Evolutionary conservation across 2,888 invertebrate species (phyloP), one percentile per base, ranked within the genome.

Genomic region (Mechanitis messenoides): DNA sequence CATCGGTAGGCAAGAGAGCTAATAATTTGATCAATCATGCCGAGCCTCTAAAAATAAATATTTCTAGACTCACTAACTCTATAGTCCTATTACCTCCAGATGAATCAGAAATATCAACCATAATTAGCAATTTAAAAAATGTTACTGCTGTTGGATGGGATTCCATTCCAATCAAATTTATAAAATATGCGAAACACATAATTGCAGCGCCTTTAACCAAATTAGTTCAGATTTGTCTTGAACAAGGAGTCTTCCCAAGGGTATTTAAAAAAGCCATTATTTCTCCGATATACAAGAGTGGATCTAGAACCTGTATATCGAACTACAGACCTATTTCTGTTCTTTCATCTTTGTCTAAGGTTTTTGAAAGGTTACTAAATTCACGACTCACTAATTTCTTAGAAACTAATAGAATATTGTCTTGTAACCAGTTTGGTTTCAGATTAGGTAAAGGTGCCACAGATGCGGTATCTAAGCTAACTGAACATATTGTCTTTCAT

Each of bases 321-420:
- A 65, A 65, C 20, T 65, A 65, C 45, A 53, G 62, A 28, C 62
- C 65, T 12, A 62, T 65, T 4, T 62, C 60, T 47, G 35, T 64
- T 6, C 38, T 64, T 20, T 9, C 61, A 9, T 35, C 55, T 7
- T 3, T 61, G 5, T 61, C 64, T 2, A 65, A 66, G 45, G 46
- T 66, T 28, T 33, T 61, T 11, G 62, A 61, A 58, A 59, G 57
- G 28, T 1, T 45, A 20, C 6, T 55, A 1, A 55, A 54, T 28
- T 2, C 2, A 31, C 28, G 46, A n/a, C 38, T 56, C 2, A 45
- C 11, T 1, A 53, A 45, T 20, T 55, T 28, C 5, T 38, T 56
- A 31, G 20, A 58, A 33, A 50, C 35, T 28, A 20, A 58, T 53
- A 53, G 47, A 33, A 35, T 57, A 31, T 6, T 58, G 33, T 42